Base-by-base conservation (phyloP, 2,113 vertebrate species). In the Tetrax tetrax region DNA sequence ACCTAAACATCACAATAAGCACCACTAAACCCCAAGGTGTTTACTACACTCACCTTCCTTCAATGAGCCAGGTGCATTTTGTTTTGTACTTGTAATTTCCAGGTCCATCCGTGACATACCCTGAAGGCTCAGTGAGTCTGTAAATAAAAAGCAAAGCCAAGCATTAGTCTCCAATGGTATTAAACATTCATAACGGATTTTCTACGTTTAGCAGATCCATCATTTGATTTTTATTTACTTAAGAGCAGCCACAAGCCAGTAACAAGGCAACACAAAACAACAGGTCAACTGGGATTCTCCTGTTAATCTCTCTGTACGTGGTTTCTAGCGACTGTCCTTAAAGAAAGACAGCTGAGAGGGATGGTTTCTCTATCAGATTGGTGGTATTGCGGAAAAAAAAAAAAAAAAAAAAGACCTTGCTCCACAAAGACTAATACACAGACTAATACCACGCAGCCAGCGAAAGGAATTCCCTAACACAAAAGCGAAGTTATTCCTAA, bases 21-120 rank as follows among this genome's bases (percentile, higher is more conserved):
- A 81, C 21, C 47, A 57, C 7, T 51, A 43, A 77, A 71, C 8
- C 14, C 28, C 29, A n/a, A 50, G 48, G 12, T 24, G 25, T 19
- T 92, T 72, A 41, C 4, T 45, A 98, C 22, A 89, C 99, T 99
- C 96, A 99, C 99, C 98, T 98, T 97, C 99, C 99, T 94, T 99
- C 99, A 59, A 99, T 99, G 7, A 99, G 99, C 99, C 99, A 99
- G 1, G 99, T 99, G 95, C 99, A 99, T 87, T 99, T 99, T 6
- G 99, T 99, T 98, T 99, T 99, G 97, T 99, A 99, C 95, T 99
- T 99, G 96, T 99, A 99, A 98, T 99, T 99, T 54, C 99, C 99
- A 72, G 99, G 99, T 92, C 99, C 99, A 83, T 99, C 99, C 2
- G 99, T 99, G 93, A 99, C 98, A 60, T 98, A 98, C 19, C 99